Conservation (phyloP, 2,797 vertebrate genomes). For the Cynopterus sphinx region DNA sequence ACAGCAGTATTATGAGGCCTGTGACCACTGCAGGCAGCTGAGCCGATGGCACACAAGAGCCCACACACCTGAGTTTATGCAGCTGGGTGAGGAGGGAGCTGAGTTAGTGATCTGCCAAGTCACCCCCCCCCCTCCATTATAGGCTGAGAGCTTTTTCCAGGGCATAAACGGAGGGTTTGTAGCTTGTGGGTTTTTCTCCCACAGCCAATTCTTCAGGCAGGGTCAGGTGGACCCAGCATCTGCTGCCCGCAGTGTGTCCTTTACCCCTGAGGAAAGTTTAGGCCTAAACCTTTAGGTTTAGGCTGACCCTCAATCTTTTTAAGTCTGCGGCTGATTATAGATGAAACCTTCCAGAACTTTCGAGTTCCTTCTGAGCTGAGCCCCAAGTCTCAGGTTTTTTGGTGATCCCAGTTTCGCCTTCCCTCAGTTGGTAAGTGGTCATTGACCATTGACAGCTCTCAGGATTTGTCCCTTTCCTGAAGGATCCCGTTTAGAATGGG, state of each 20-base stretch:
- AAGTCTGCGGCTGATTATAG: neutral
- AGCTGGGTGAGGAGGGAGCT: neutral
- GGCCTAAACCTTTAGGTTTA: neutral
- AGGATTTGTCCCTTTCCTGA: neutral
- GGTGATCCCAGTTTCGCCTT: neutral
- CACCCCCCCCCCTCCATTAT: fast-evolving
- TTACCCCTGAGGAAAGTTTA: neutral
- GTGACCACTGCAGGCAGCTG: neutral
- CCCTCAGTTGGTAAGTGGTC: neutral
- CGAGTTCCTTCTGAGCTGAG: neutral
- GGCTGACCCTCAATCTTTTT: neutral
- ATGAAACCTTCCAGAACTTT: neutral
- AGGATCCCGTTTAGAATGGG: neutral
- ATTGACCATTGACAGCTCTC: neutral
- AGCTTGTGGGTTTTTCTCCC: neutral
- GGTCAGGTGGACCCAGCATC: neutral
- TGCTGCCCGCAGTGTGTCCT: fast-evolving
- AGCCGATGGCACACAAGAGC: neutral
- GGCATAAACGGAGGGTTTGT: fast-evolving
- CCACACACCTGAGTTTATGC: fast-evolving
- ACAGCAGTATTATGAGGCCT: neutral
- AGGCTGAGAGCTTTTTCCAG: neutral
- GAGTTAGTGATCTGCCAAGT: neutral
- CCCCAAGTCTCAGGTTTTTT: neutral
- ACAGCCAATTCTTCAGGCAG: neutral